phyloP scores from a whole-genome alignment of 1,140 invertebrate genomes.

The Ips typographus region DNA sequence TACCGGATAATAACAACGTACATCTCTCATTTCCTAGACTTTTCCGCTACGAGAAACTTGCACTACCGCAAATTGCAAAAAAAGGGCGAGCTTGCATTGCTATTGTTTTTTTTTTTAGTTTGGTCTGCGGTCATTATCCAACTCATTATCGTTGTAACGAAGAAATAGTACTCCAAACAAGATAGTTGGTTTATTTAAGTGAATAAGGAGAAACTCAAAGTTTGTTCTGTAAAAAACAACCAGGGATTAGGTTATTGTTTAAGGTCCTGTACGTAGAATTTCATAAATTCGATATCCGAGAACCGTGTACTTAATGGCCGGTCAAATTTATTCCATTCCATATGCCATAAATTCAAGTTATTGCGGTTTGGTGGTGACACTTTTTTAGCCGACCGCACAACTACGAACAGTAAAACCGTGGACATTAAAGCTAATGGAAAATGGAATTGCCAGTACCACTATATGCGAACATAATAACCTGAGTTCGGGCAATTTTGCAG shows the following conservation, averaged over 20 bases:
- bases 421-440: not conserved
- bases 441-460: not conserved
- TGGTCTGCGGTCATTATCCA: not conserved
- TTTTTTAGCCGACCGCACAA: not conserved
- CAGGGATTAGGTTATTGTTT: too few relatives aligned
- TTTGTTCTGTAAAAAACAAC: too few relatives aligned
- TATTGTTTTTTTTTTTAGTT: conserved; percentile 11
- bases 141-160: not conserved
- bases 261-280: too few relatives aligned
- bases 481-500: not conserved
- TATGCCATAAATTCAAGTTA: conserved; percentile 1
- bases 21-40: conserved; percentile 9
- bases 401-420: not conserved
- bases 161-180: too few relatives aligned
- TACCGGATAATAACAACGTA: conserved; percentile 20
- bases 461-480: too few relatives aligned
- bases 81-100: not conserved
- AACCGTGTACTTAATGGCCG: conserved; percentile 8
- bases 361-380: conserved; percentile 10
- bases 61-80: conserved; percentile 19
- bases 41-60: conserved; percentile 17
- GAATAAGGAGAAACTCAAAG: too few relatives aligned
- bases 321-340: conserved; percentile 1
- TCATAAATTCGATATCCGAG: not conserved
- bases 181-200: too few relatives aligned